These are phyloP conservation scores for Tenrec ecaudatus DNA, from an alignment of 2,113 vertebrate genomes.

Conservation along the genomic window DNA sequence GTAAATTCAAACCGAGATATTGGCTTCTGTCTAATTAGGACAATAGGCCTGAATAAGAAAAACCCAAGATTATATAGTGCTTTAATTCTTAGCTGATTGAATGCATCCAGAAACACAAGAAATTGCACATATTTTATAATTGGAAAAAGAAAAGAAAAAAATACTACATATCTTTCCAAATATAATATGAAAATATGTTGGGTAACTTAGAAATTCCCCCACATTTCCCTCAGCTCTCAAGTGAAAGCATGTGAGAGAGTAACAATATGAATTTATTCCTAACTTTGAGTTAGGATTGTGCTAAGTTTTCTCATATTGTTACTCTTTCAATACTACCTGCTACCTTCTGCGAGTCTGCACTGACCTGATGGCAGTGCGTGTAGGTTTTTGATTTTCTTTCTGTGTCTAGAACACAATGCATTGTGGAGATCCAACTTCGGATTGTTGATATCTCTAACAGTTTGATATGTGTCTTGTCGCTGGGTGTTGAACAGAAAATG, in stretches of 20 bases:
- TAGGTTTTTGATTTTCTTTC: too few relatives aligned
- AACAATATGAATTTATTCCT: slow-evolving; percentile 70
- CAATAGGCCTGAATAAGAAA: background rate
- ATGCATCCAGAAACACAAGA: slow-evolving; percentile 46
- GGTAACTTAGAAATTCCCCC: slow-evolving; percentile 80
- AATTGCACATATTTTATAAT: slow-evolving; percentile 62
- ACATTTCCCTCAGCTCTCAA: slow-evolving; percentile 75
- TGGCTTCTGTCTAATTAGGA: background rate
- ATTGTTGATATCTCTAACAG: background rate
- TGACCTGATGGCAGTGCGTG: background rate
- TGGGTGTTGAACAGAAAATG: background rate
- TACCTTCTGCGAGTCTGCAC: background rate
- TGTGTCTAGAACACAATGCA: background rate
- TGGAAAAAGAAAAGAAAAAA: slow-evolving; percentile 48
- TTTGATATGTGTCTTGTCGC: slow-evolving; percentile 5
- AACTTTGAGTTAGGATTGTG: slow-evolving; percentile 63
- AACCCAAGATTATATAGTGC: background rate
- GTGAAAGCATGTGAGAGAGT: slow-evolving; percentile 71
- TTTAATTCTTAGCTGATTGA: slow-evolving; percentile 46
- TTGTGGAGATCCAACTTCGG: background rate
- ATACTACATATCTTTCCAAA: slow-evolving; percentile 71
- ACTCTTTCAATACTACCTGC: background rate
- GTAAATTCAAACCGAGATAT: background rate
- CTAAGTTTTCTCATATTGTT: slow-evolving; percentile 19
- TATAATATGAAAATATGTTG: slow-evolving; percentile 80